Base-by-base conservation (phyloP, 2,888 invertebrate genomes). In the Ectropis crepuscularia region DNA sequence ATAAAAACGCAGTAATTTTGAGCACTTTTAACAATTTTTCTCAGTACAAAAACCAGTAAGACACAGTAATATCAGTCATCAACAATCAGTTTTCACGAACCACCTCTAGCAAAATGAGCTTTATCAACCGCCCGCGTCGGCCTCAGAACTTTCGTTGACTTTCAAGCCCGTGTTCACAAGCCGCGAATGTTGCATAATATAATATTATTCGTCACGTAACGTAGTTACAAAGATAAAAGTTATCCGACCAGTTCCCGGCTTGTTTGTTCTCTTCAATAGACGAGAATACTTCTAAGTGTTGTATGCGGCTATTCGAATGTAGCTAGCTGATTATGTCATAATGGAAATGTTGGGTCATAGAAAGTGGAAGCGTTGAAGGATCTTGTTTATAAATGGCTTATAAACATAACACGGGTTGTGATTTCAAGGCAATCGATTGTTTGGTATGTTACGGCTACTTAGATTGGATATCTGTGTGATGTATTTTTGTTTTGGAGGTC, bases 221-320 rank as follows among this genome's bases (percentile, higher is more conserved):
- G 41, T 62, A 57, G 47, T 57, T 65, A 61, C 65, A 68, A 68
- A 62, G 68, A 71, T 71, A 69, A 63, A 65, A 65, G 60, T 68
- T 67, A 7, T 28, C 8, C 53, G 53, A n/a, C 37, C 12, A 59
- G 54, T 45, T 54, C 11, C 39, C 45, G 49, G 46, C 53, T 65
- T 67, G 57, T 63, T 65, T 57, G 54, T 51, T 57, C 43, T 53
- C 53, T 51, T 51, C 60, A 48, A 42, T 53, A 62, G 61, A 65
- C 53, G 61, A 49, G 53, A 53, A 63, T 41, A 49, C 58, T 36
- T 63, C 48, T 63, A 58, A 54, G 58, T 59, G 54, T 39, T 48
- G 9, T 12, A 11, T 48, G 43, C 42, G 39, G 50, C 50, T 45
- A 47, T 55, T 39, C 6, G 39, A 47, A 38, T n/a, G 49, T n/a